Evolutionary conservation across 2,888 invertebrate genomes (phyloP), one percentile per base, ranked within the genome.

Genomic region (Drosophila mettleri): DNA sequence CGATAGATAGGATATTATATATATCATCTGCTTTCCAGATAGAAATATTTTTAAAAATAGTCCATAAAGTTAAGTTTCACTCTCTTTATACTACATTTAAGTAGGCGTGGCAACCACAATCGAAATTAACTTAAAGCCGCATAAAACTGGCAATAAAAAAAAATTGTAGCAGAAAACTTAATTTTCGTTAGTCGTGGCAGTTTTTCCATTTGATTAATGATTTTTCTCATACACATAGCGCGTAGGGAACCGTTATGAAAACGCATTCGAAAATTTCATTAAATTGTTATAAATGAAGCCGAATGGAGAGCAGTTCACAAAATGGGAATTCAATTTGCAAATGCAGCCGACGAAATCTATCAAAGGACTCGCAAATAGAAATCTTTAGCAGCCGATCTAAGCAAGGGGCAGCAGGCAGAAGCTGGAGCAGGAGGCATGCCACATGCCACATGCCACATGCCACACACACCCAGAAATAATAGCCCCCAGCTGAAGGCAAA

Each of bases 221-320:
- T 60, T 18, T 48, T 48, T 14, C 18, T n/a, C n/a, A n/a, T n/a
- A 31, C 20, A 31, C 31, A 54, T 24, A 43, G 29, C 49, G 27
- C 18, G 39, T 33, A 22, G 18, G 45, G 67, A 55, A 24, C 33
- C 81, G 65, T 85, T 83, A 86, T 86, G 86, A 78, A 88, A 85
- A 84, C 86, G 88, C 71, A 85, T 84, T 86, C 69, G 84, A 86
- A 85, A 85, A 78, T 85, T 86, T 88, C 84, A 86, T 86, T 80
- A 88, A 86, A 86, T 88, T 88, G 88, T 88, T 88, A 86, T 86
- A 86, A 86, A 86, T 86, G 85, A 71, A 82, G 65, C 52, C 43
- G 61, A 60, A 12, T 51, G 57, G 22, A 33, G 34, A 33, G 6
- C 69, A 78, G 78, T 84, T 85, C 72, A 66, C 66, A 74, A 63